A percentile compares a stretch with the other conserved stretches of the same genome.
These are phyloP conservation scores for Trichonephila clavata DNA, from an alignment of 1,140 invertebrate species.

Conservation along the genomic window DNA sequence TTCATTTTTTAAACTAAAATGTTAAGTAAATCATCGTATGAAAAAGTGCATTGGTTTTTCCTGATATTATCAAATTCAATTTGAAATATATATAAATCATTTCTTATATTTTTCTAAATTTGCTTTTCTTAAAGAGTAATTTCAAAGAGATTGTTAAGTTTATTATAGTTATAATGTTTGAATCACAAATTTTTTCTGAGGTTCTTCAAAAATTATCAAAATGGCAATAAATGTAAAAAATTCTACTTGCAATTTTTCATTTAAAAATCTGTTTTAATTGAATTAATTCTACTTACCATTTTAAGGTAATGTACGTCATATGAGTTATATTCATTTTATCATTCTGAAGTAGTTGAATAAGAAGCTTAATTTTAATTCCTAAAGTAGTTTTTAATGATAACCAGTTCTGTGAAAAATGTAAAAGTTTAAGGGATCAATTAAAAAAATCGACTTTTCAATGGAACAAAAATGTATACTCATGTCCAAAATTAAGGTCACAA, in stretches of 20 bases:
- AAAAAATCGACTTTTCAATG: no score
- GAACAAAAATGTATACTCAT: no score
- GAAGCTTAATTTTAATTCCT: no score
- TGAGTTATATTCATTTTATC: no score
- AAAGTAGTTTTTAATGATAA: no score
- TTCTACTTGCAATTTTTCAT: not conserved
- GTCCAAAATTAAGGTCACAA: no score
- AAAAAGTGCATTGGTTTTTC: constrained; percentile 10
- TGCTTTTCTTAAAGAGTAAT: not conserved
- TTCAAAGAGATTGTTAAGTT: not conserved
- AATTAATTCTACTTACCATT: not conserved
- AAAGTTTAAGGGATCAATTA: no score
- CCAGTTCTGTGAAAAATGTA: no score
- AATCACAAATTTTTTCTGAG: not conserved
- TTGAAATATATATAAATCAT: not conserved
- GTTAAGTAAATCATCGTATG: not conserved
- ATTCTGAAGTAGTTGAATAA: no score
- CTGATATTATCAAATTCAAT: not conserved
- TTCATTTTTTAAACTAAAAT: not conserved
- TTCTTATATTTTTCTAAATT: not conserved
- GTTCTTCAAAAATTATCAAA: not conserved
- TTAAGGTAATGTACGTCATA: not conserved
- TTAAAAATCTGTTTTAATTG: not conserved
- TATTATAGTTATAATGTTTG: not conserved
- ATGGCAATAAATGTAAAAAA: not conserved